Evolutionary conservation across 2,113 vertebrate species (phyloP), one percentile per base, ranked within the genome.

Genomic region (Hippocampus abdominalis): DNA sequence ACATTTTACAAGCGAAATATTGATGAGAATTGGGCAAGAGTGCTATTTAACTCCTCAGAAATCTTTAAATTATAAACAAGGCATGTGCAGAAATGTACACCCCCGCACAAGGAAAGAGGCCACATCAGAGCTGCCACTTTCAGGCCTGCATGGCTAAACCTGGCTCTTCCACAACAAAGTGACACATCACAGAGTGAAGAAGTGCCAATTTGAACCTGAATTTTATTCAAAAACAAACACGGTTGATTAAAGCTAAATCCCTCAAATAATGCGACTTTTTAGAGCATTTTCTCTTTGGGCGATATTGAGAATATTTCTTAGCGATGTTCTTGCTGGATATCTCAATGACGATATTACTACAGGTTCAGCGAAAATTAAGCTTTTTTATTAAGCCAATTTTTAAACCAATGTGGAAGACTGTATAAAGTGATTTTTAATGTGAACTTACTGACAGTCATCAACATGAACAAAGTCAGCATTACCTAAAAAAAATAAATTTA

Each of bases 31-130:
- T 87, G 87, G 89, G 81, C 83, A 72, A 80, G 73, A 81, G 82
- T 82, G 86, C 86, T 76, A 89, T 86, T 91, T 88, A 90, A 75
- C 77, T 85, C 80, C 90, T 86, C 87, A 88, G 84, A 84, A 90
- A 89, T 89, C 83, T 85, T 36, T 89, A 87, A 90, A 90, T 90
- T 86, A 89, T 84, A 87, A 84, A 79, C 86, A 67, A 68, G 80
- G 75, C 84, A 78, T 83, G 85, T 83, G 86, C 71, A 71, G 80
- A 76, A 69, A 69, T 69, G 66, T 69, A 71, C 82, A 80, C 84
- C 77, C 79, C 70, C 83, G 56, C 74, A 20, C 74, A 69, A 74
- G 74, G 74, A 83, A 73, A 56, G 68, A 74, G 75, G 71, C 84
- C 83, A 90, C 83, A 88, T 87, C 75, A 86, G 76, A 87, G 82